Evolutionary conservation across 2,888 invertebrate species (phyloP), one percentile per base, ranked within the genome.

Genomic region (Panopea generosa): DNA sequence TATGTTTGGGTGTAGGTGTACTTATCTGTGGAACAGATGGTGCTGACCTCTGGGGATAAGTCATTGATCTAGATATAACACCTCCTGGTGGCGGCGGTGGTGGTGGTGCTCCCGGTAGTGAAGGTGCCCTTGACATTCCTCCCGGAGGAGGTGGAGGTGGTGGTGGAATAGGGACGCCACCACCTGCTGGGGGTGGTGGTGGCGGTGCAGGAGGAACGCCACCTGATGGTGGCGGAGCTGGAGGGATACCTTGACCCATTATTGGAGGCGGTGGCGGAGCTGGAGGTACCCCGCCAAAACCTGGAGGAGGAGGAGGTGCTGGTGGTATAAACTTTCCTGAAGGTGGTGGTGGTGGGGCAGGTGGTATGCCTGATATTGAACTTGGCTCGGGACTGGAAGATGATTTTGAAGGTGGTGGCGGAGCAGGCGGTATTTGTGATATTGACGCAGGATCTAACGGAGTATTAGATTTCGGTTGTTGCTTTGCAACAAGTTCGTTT

Each of bases 1-100:
- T 98, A 29, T 96, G 95, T 92, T 96, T 97, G n/a, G 99, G 98
- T 72, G 96, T 95, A 0, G 98, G 98, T 1, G 96, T 98, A 89
- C 82, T 73, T 66, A 89, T 83, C 18, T 75, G 77, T 49, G 75
- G 77, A 59, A 38, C 73, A 14, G 60, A 68, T 16, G 70, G 83
- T 50, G 65, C 76, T 59, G 40, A 77, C 52, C 77, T 49, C 26
- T 69, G 20, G 55, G 77, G 77, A 65, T 60, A 73, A 7, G 77
- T 72, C 43, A 63, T 38, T 24, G 74, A 49, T 29, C 70, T 50
- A 14, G 59, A 29, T 29, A 61, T 7, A 2, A 80, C 20, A n/a
- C 57, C 49, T 71, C 75, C 68, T 22, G 67, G 62, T 0, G 78
- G 89, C 20, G 85, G 84, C 22, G 86, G 91, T 14, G 82, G 89